Conservation (phyloP, 1,140 invertebrate species). For the Microplitis mediator region DNA sequence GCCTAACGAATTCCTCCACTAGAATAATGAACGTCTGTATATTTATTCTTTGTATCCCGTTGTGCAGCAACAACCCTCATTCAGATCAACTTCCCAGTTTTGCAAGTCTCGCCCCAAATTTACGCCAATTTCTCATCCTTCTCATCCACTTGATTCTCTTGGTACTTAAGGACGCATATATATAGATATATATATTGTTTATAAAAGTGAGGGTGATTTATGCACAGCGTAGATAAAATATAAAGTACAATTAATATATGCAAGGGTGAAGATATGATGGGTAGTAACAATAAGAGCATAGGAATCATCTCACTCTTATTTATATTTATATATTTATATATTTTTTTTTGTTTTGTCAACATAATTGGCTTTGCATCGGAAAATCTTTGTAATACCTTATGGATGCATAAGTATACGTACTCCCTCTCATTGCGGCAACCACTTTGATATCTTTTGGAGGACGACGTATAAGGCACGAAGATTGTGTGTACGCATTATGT, state of each 20-base stretch:
- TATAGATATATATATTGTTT: too few species aligned
- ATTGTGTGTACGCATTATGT: constrained; percentile 17
- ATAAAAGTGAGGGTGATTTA: too few species aligned
- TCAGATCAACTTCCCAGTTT: neutral
- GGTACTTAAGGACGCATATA: too few species aligned
- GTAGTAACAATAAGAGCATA: too few species aligned
- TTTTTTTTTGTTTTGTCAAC: too few species aligned
- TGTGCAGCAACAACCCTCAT: neutral
- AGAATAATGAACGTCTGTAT: neutral
- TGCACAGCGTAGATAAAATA: too few species aligned
- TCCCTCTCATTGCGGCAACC: constrained; percentile 2
- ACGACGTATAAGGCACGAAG: constrained; percentile 4
- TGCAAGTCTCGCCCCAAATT: constrained; percentile 4
- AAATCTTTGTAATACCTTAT: neutral
- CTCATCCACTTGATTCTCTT: neutral
- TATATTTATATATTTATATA: too few species aligned
- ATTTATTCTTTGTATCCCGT: neutral
- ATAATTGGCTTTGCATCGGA: neutral
- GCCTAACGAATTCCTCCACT: neutral
- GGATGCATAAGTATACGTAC: neutral
- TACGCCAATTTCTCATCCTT: neutral
- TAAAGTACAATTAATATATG: too few species aligned
- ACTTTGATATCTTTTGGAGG: constrained; percentile 18
- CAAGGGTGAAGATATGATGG: too few species aligned
- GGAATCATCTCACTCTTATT: too few species aligned